Evolutionary conservation across 2,888 invertebrate genomes (phyloP).

Genomic region (Cheilosia variabilis): DNA sequence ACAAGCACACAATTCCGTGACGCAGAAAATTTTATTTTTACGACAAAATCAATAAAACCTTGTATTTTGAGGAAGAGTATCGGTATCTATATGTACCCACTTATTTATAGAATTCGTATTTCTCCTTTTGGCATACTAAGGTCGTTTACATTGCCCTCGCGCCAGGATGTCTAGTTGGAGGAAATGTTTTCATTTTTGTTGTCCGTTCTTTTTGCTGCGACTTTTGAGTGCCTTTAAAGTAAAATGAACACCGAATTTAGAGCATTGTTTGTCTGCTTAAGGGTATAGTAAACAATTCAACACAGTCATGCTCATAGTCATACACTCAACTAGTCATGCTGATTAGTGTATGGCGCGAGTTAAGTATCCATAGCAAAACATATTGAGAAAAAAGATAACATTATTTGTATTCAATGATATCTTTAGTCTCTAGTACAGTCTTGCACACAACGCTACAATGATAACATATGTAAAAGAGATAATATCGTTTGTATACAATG

Average conservation of each 20-base stretch:
- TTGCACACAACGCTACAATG: too few species aligned
- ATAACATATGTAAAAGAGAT: too few species aligned
- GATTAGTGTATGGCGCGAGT: too few species aligned
- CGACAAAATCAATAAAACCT: slow-evolving; percentile 41
- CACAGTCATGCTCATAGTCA: too few species aligned
- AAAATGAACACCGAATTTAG: neutral
- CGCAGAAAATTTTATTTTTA: slow-evolving; percentile 24
- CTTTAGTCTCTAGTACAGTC: too few species aligned
- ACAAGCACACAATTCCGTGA: slow-evolving; percentile 17
- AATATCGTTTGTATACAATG: too few species aligned
- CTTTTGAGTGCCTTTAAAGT: neutral
- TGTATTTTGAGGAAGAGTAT: slow-evolving; percentile 2
- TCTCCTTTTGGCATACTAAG: slow-evolving; percentile 16
- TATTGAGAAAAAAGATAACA: too few species aligned
- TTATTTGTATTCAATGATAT: too few species aligned
- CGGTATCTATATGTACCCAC: slow-evolving; percentile 12
- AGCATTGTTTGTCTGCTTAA: neutral
- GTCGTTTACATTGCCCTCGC: slow-evolving; percentile 50
- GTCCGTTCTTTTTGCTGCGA: neutral
- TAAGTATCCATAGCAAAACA: too few species aligned
- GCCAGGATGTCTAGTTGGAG: slow-evolving; percentile 47
- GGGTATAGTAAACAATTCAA: too few species aligned
- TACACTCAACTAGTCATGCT: too few species aligned
- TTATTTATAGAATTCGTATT: slow-evolving; percentile 34
- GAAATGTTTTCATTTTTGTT: slow-evolving; percentile 2